Conservation (phyloP, 2,888 invertebrate genomes). For the Apotomis betuletana region DNA sequence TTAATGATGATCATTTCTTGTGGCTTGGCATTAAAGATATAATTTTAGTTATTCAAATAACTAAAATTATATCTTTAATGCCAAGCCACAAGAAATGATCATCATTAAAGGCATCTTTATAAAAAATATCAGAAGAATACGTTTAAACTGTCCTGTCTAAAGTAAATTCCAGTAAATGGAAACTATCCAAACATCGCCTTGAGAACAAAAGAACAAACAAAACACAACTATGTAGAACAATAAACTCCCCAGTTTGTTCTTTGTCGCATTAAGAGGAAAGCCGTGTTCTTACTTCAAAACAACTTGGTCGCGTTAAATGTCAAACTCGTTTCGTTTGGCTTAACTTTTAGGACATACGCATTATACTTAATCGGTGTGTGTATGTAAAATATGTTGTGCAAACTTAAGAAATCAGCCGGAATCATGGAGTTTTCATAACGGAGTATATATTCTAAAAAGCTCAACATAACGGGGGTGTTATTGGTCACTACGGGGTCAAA, state of each 20-base stretch:
- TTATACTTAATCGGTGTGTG: slow-evolving; percentile 6
- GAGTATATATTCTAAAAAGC: no score
- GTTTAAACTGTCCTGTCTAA: not conserved
- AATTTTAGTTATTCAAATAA: no score
- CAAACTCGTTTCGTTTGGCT: slow-evolving; percentile 10
- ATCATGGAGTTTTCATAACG: no score
- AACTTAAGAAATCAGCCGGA: not conserved
- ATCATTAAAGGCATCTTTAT: no score
- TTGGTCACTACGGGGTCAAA: no score
- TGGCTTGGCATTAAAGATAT: no score
- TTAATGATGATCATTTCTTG: no score
- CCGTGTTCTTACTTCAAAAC: slow-evolving; percentile 28
- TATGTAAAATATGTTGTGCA: slow-evolving; percentile 21
- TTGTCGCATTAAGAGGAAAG: slow-evolving; percentile 29
- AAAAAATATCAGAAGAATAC: no score
- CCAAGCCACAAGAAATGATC: no score
- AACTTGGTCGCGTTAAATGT: slow-evolving; percentile 14
- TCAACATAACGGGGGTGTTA: no score
- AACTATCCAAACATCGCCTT: slow-evolving; percentile 1
- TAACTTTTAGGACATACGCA: slow-evolving; percentile 23
- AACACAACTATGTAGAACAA: slow-evolving; percentile 21
- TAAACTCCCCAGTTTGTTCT: slow-evolving; percentile 26
- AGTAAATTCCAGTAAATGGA: not conserved
- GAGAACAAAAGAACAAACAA: slow-evolving; percentile 19
- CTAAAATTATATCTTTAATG: no score